Evolutionary conservation across 2,888 invertebrate species (phyloP).

Genomic region (Tenthredo livida): DNA sequence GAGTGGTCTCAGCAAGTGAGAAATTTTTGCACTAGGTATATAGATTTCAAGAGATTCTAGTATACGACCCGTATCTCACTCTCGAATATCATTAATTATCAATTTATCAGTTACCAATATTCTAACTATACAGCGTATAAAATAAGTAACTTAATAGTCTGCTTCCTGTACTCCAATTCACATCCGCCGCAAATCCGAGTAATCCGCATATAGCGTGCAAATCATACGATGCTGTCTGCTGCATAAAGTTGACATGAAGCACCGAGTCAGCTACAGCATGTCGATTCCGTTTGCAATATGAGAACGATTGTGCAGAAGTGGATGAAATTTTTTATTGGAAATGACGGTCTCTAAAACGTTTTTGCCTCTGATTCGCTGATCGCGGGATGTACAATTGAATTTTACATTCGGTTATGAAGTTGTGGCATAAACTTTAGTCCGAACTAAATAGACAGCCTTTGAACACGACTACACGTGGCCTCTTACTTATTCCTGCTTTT

Average conservation of each 20-base stretch:
- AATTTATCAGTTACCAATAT: background rate
- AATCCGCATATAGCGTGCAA: conserved; percentile 3
- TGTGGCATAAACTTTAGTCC: background rate
- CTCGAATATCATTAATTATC: background rate
- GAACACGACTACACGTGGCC: no score
- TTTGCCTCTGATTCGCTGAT: background rate
- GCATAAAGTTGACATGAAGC: background rate
- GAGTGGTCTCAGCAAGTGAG: background rate
- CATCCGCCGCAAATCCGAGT: conserved; percentile 25
- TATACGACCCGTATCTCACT: background rate
- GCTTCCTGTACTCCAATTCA: conserved; percentile 8
- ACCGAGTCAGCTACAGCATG: background rate
- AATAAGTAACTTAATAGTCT: conserved; percentile 5
- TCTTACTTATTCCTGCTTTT: background rate
- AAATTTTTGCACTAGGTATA: background rate
- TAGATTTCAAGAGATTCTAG: no score
- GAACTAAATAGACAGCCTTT: background rate
- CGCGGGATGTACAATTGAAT: background rate
- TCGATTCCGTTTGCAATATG: background rate
- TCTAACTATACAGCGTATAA: background rate
- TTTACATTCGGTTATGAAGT: background rate
- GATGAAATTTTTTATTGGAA: background rate
- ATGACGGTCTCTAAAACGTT: background rate
- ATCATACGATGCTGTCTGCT: background rate
- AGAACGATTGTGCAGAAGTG: background rate